Base-by-base conservation (phyloP, 2,113 vertebrate genomes). In the Ptilonorhynchus violaceus region DNA sequence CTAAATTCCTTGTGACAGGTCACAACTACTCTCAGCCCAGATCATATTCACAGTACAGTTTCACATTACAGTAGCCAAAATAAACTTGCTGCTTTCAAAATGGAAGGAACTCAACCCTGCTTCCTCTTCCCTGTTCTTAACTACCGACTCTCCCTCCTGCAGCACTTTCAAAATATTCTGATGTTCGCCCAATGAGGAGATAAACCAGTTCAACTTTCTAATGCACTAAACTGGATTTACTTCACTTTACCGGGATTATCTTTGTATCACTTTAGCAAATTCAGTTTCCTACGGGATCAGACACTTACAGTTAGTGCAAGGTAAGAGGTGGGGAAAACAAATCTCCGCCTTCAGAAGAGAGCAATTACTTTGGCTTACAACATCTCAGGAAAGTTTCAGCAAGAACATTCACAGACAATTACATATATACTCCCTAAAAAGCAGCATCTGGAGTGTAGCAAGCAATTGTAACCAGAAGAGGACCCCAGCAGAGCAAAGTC, bases 11-110 rank as follows among this genome's bases (percentile, higher is more conserved):
- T 83, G 72, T 93, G 88, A 93, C 76, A 56, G 60, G 60, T 67
- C 92, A 80, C 85, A 94, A 63, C 88, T 41, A 63, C 85, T 67
- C 67, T 55, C 81, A 64, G 80, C 28, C 52, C 18, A 1, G 79
- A 93, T 83, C 35, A 3, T 53, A 60, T 76, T 82, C 72, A 89
- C 64, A 66, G 94, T 39, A 37, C 70, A 95, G 95, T 95, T 93
- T 96, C 96, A 91, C 76, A 72, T 97, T 93, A 92, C 96, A 89
- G 80, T 52, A 89, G 83, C 93, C 88, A 95, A 96, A 97, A 96
- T 95, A 95, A 96, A 93, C 68, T 78, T 39, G 80, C 76, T 89
- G 94, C 73, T 92, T 95, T 96, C 91, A 93, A 96, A 96, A 97
- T 96, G 92, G 93, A 96, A 95, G 92, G 79, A 97, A 92, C 91